These are phyloP conservation scores for Anarrhichthys ocellatus DNA, from an alignment of 2,113 vertebrate species.

Conservation along the genomic window DNA sequence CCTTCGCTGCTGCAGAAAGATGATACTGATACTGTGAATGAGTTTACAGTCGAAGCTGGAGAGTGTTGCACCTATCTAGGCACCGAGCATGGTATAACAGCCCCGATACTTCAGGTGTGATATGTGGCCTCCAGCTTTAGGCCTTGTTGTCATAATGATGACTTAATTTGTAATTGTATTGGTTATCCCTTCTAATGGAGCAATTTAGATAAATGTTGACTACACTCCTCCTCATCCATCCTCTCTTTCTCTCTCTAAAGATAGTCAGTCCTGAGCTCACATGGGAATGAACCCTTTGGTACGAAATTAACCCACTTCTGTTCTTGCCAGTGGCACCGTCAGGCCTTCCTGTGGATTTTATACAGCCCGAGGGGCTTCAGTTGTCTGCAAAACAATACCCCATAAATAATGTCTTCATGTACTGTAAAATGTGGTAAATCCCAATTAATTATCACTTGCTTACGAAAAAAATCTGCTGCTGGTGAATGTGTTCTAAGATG, in stretches of 20 bases:
- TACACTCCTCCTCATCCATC: slow-evolving; percentile 7
- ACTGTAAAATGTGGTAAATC: background rate
- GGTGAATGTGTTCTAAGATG: background rate
- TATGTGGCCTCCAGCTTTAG: background rate
- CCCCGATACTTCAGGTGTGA: background rate
- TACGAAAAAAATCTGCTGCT: background rate
- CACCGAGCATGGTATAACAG: background rate
- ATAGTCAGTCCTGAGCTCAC: slow-evolving; percentile 29
- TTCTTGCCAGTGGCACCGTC: slow-evolving; percentile 10
- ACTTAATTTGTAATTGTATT: slow-evolving; percentile 6
- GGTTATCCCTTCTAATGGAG: slow-evolving; percentile 3
- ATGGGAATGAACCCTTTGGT: slow-evolving; percentile 17
- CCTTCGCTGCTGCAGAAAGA: slow-evolving; percentile 55
- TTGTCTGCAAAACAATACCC: slow-evolving; percentile 1
- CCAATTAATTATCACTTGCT: background rate
- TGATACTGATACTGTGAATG: slow-evolving; percentile 37
- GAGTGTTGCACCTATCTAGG: slow-evolving; percentile 4
- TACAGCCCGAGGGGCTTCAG: background rate
- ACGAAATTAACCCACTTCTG: slow-evolving; percentile 30
- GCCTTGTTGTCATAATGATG: slow-evolving; percentile 5
- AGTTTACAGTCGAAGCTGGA: slow-evolving; percentile 12
- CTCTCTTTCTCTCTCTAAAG: slow-evolving; percentile 22
- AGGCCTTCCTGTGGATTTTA: slow-evolving; percentile 18
- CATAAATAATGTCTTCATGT: background rate
- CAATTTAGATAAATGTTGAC: slow-evolving; percentile 28